Evolutionary conservation across 2,888 invertebrate genomes (phyloP), one percentile per base, ranked within the genome.

Genomic region (Dynastes grantii): DNA sequence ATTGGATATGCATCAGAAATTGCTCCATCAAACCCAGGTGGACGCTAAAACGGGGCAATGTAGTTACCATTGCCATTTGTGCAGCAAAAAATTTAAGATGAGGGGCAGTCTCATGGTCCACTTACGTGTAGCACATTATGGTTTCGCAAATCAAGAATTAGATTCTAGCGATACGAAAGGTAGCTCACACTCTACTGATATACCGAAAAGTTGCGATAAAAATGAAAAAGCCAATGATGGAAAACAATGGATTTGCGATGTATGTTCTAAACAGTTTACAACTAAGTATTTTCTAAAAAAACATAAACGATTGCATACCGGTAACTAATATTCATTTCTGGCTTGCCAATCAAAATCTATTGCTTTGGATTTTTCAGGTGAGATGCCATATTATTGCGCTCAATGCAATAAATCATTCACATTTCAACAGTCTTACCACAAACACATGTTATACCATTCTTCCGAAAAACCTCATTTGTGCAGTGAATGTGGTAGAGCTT

Each of bases 201-300:
- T 16, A 1, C 37, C 63, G 11, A 73, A 79, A 76, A 78, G 49
- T 37, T n/a, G 32, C 3, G 61, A 71, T 4, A 70, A 77, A 78
- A 79, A 89, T 79, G 94, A 94, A 81, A 93, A 92, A 76, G 58
- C 16, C 22, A 22, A 9, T 13, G 73, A 73, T 9, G 73, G 73
- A 22, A 96, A 96, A 88, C 94, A 95, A 86, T 96, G 96, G 96
- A 94, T 94, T 86, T 96, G 96, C 86, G 95, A 96, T 85, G 93
- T 95, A 64, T 96, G 96, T 88, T 91, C 92, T 77, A 96, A 96
- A 90, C 92, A 93, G 88, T 96, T 96, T 86, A 96, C 96, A 0
- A 96, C 96, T 1, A 96, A 96, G 88, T 96, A 96, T 90, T 96
- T 96, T 86, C 89, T 96, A 82, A 96, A 96, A 89, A 96, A 96